Conservation (phyloP, 2,888 invertebrate species). For the Melieria crassipennis region DNA sequence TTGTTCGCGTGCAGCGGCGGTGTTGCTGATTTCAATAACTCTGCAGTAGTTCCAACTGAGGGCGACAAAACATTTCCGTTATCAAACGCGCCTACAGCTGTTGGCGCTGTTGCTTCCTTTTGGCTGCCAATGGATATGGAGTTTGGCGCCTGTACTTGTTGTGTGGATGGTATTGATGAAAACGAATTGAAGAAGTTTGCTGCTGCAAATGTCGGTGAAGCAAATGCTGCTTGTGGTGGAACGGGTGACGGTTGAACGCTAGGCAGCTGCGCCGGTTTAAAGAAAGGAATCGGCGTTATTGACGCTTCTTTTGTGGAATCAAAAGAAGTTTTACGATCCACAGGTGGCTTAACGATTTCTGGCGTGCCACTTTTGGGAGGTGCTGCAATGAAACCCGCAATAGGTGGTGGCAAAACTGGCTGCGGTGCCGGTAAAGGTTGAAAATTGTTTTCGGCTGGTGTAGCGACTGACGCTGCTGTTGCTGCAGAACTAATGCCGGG, state of each 20-base stretch:
- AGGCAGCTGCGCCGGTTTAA: conserved; percentile 17
- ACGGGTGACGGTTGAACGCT: neutral
- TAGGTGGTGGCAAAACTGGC: neutral
- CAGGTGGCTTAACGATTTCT: conserved; percentile 9
- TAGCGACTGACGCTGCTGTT: neutral
- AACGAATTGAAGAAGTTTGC: too few species aligned
- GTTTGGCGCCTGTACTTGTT: too few species aligned
- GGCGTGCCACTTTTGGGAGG: conserved; percentile 25
- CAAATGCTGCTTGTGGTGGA: neutral
- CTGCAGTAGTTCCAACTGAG: too few species aligned
- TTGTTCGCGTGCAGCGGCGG: too few species aligned
- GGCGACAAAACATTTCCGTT: too few species aligned
- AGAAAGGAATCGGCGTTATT: conserved; percentile 14
- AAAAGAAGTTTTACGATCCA: neutral
- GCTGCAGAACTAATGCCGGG: neutral
- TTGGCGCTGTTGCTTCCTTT: too few species aligned
- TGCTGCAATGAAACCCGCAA: conserved; percentile 13
- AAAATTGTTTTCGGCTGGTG: neutral
- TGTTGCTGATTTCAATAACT: too few species aligned
- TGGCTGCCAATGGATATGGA: too few species aligned
- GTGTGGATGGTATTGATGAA: too few species aligned
- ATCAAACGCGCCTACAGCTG: too few species aligned
- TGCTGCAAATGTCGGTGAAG: neutral
- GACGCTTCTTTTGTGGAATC: conserved; percentile 12
- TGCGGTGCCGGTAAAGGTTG: neutral